Evolutionary conservation across 1,140 invertebrate genomes (phyloP).

Genomic region (Prorops nasuta): DNA sequence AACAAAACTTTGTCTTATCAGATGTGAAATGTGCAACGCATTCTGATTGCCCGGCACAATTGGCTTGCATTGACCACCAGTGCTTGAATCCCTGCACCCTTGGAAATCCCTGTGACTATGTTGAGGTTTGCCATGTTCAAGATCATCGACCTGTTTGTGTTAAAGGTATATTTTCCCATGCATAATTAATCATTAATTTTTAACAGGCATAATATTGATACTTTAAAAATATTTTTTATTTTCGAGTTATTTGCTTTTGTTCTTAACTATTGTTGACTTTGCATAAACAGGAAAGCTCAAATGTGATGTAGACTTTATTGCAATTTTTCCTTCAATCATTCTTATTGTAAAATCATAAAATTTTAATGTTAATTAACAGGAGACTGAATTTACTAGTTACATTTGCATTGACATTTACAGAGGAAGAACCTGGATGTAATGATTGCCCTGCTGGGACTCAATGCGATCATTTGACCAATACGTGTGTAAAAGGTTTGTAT

Average conservation of each 20-base stretch:
- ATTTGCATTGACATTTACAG: too few species aligned
- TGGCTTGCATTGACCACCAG: slow-evolving; percentile 74
- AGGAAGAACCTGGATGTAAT: slow-evolving; percentile 59
- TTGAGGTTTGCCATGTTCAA: slow-evolving; percentile 73
- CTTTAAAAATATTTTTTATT: slow-evolving; percentile 1
- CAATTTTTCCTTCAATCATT: too few species aligned
- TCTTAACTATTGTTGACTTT: slow-evolving; percentile 4
- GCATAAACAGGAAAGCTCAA: slow-evolving; percentile 16
- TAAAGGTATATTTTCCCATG: slow-evolving; percentile 60
- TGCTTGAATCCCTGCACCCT: slow-evolving; percentile 74
- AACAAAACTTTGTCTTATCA: slow-evolving; percentile 44
- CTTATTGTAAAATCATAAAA: too few species aligned
- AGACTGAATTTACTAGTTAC: too few species aligned
- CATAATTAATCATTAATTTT: background rate
- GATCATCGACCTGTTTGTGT: slow-evolving; percentile 77
- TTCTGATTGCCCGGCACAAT: slow-evolving; percentile 69
- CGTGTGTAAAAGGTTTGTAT: slow-evolving; percentile 71
- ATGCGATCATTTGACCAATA: slow-evolving; percentile 73
- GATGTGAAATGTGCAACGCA: slow-evolving; percentile 71
- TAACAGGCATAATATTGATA: slow-evolving; percentile 1
- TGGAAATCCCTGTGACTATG: slow-evolving; percentile 66
- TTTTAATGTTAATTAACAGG: too few species aligned
- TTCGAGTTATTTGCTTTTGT: too few species aligned
- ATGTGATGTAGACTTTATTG: too few species aligned
- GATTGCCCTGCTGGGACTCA: slow-evolving; percentile 73